phyloP scores from a whole-genome alignment of 2,113 vertebrate genomes.

The Pithys albifrons region DNA sequence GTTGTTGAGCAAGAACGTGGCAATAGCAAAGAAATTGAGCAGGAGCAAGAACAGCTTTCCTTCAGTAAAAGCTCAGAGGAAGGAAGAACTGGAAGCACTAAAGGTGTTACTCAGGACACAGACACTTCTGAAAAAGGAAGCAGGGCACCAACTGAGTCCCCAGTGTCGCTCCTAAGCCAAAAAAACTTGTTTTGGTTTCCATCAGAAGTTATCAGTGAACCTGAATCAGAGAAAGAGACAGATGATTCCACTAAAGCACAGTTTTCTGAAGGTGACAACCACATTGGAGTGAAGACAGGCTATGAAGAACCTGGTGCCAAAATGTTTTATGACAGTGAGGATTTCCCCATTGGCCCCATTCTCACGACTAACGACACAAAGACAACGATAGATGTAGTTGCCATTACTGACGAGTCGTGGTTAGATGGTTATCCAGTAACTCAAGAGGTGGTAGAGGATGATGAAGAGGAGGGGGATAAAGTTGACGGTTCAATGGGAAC shows the following conservation, averaged over 20 bases:
- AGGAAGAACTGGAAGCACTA: neutral
- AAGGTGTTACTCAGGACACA: conserved; percentile 34
- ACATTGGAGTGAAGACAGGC: conserved; percentile 65
- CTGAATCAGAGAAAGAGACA: conserved; percentile 53
- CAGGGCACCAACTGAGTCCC: conserved; percentile 75
- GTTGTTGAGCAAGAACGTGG: conserved; percentile 52
- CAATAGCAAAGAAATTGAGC: conserved; percentile 38
- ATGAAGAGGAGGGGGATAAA: conserved; percentile 65
- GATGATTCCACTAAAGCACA: conserved; percentile 54
- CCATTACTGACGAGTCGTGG: conserved; percentile 85
- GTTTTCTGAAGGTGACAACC: conserved; percentile 68
- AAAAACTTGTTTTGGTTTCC: conserved; percentile 91
- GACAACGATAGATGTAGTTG: conserved; percentile 24
- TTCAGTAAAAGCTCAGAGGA: conserved; percentile 39
- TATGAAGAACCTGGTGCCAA: conserved; percentile 58
- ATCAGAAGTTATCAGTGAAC: conserved; percentile 79
- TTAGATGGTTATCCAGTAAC: conserved; percentile 89
- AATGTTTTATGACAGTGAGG: conserved; percentile 49
- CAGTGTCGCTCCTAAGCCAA: conserved; percentile 81
- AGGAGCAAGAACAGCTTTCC: conserved; percentile 44
- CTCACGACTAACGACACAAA: conserved; percentile 71
- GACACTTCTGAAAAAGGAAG: conserved; percentile 2
- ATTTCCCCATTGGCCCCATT: conserved; percentile 58
- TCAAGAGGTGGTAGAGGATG: conserved; percentile 68
- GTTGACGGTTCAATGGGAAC: conserved; percentile 71